Base-by-base conservation (phyloP, 2,797 vertebrate genomes). In the Dryobates pubescens region DNA sequence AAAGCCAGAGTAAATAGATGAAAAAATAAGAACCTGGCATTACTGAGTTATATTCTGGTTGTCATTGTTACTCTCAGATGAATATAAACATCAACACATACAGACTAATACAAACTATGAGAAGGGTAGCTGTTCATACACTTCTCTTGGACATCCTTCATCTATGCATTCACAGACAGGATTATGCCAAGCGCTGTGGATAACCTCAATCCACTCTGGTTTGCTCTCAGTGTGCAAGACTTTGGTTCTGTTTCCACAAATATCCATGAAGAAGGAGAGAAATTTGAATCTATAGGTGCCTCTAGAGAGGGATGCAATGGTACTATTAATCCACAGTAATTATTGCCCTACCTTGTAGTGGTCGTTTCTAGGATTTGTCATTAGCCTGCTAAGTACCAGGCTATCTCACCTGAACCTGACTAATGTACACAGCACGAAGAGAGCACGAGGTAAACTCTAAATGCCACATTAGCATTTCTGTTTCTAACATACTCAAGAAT, bases 271-370 rank as follows among this genome's bases (percentile, higher is more conserved):
- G 72, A 43, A 63, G 78, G 64, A 93, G 80, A 83, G 57, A 29
- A 93, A 80, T 76, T 23, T 68, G 81, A 78, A 86, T 86, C 61
- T 68, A 68, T 41, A 72, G 64, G 64, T 72, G 85, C 58, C 59
- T 34, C 56, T 49, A 68, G 69, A 88, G 59, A 91, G 1, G 10
- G 56, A 83, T 36, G 79, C 73, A 94, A 91, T 82, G 51, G 73
- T 34, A 57, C 77, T 32, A 47, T 72, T 82, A 83, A 93, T 47
- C 72, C 71, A 51, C 38, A 63, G 61, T 63, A 72, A 89, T 86
- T 88, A 83, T 17, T 82, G 71, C 83, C 80, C 72, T 68, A 13
- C 83, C 86, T 79, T 71, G 76, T 54, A 79, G 68, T 89, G 54
- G 10, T 67, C 32, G n/a, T 85, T 85, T 82, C 83, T 70, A 71